Percentiles rank a stretch among this genome's conserved stretches.
Evolutionary conservation across 2,888 invertebrate genomes (phyloP).

Genomic region (Adineta ricciae): DNA sequence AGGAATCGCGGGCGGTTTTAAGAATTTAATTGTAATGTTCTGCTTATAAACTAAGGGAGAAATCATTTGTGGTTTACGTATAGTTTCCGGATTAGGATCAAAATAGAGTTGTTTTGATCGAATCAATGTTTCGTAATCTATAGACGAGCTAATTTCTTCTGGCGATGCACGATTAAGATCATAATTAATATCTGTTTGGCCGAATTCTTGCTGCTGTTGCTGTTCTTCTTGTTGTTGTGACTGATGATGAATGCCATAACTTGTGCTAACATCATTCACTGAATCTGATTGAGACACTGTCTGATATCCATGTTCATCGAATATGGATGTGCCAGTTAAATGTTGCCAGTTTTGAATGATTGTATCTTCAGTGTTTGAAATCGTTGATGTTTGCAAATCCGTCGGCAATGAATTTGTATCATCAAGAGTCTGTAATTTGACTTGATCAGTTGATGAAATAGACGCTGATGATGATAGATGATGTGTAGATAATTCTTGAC

Average conservation of each 20-base stretch:
- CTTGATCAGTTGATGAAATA: neutral
- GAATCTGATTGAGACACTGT: neutral
- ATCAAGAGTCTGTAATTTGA: neutral
- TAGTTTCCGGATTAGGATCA: neutral
- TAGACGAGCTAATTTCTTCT: neutral
- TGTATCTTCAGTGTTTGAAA: neutral
- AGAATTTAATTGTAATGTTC: neutral
- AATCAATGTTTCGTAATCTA: neutral
- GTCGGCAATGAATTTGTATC: neutral
- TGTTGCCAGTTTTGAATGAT: neutral
- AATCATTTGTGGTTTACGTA: neutral
- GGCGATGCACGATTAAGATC: neutral
- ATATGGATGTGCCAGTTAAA: neutral
- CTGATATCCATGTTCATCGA: neutral
- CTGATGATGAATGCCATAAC: neutral
- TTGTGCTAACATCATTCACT: neutral
- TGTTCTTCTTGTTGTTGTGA: neutral
- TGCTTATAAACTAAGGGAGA: neutral
- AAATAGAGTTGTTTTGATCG: neutral
- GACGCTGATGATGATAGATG: neutral
- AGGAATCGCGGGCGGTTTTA: neutral
- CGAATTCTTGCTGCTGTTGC: too few species aligned
- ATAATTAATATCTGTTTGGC: neutral
- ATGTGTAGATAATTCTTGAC: neutral
- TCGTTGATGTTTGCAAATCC: neutral